Percentiles rank a stretch among this genome's conserved stretches.
These are phyloP conservation scores for Thymelicus sylvestris DNA, from an alignment of 2,888 invertebrate species.

Conservation along the genomic window DNA sequence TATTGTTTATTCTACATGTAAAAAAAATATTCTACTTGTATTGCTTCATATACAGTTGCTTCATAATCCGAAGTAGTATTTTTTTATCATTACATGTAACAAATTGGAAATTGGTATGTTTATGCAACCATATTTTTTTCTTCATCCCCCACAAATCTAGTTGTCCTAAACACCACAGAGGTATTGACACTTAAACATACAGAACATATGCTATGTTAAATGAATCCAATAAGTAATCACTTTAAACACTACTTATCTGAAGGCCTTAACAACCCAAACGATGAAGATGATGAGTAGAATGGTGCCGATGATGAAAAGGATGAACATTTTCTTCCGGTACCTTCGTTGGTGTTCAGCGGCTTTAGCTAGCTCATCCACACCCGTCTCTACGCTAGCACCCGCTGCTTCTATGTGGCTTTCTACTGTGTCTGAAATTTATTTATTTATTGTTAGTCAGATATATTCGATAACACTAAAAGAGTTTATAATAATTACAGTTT, in stretches of 20 bases:
- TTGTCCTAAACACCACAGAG: too few relatives aligned
- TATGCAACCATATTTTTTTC: too few relatives aligned
- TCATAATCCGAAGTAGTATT: too few relatives aligned
- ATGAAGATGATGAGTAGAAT: slow-evolving; percentile 88
- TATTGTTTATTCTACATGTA: too few relatives aligned
- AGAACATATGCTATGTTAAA: neutral
- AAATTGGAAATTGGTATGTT: too few relatives aligned
- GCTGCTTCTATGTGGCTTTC: slow-evolving; percentile 92
- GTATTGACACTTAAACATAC: neutral
- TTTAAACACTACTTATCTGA: slow-evolving; percentile 65
- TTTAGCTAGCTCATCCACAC: slow-evolving; percentile 90
- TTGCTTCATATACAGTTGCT: too few relatives aligned
- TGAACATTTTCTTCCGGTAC: slow-evolving; percentile 90
- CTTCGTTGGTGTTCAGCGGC: slow-evolving; percentile 91
- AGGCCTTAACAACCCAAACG: slow-evolving; percentile 86
- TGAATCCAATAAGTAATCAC: neutral
- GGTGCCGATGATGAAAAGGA: slow-evolving; percentile 87
- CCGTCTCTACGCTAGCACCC: slow-evolving; percentile 90
- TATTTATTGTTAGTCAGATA: too few relatives aligned
- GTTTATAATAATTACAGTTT: too few relatives aligned
- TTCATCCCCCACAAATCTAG: too few relatives aligned
- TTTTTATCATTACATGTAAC: too few relatives aligned
- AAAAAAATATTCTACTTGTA: too few relatives aligned
- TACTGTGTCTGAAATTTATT: slow-evolving; percentile 87
- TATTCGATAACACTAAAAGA: too few relatives aligned